Percentiles rank a stretch among this genome's conserved stretches.
Evolutionary conservation across 2,888 invertebrate genomes (phyloP).

Genomic region (Isotomurus palustris): DNA sequence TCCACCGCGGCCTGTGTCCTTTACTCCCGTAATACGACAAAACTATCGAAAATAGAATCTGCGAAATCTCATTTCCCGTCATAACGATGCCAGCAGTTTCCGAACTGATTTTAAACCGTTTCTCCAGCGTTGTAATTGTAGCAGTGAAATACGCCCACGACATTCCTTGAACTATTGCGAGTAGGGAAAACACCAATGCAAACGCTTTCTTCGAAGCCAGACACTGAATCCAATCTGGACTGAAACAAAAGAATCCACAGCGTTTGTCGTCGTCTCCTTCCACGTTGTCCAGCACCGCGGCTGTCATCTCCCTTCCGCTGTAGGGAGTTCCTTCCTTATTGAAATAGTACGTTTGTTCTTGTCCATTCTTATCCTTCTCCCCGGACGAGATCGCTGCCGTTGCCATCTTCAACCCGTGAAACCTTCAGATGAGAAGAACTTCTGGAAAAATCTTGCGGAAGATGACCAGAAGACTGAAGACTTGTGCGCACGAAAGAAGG

Average conservation of each 20-base stretch:
- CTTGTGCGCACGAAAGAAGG: too few relatives aligned
- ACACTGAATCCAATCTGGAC: constrained; percentile 59
- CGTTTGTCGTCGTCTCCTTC: constrained; percentile 5
- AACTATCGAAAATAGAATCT: constrained; percentile 62
- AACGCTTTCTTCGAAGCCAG: constrained; percentile 60
- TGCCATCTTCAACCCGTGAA: not conserved
- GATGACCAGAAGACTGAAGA: too few relatives aligned
- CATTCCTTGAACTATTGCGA: constrained; percentile 61
- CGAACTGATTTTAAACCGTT: constrained; percentile 67
- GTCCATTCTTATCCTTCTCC: not conserved
- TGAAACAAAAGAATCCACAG: constrained; percentile 57
- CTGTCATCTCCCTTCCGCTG: not conserved
- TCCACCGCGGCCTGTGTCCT: constrained; percentile 69
- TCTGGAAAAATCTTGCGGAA: too few relatives aligned
- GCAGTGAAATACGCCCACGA: constrained; percentile 68
- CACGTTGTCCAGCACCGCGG: not conserved
- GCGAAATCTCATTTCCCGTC: constrained; percentile 70
- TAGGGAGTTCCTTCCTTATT: not conserved
- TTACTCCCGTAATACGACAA: constrained; percentile 66
- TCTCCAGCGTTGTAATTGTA: constrained; percentile 69
- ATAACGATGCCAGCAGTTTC: constrained; percentile 66
- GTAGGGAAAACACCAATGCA: constrained; percentile 59
- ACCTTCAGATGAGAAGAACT: too few relatives aligned
- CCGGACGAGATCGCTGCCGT: not conserved
- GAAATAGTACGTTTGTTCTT: constrained; percentile 1